Conservation (phyloP, 1,140 invertebrate species). For the Drosophila mayri region DNA sequence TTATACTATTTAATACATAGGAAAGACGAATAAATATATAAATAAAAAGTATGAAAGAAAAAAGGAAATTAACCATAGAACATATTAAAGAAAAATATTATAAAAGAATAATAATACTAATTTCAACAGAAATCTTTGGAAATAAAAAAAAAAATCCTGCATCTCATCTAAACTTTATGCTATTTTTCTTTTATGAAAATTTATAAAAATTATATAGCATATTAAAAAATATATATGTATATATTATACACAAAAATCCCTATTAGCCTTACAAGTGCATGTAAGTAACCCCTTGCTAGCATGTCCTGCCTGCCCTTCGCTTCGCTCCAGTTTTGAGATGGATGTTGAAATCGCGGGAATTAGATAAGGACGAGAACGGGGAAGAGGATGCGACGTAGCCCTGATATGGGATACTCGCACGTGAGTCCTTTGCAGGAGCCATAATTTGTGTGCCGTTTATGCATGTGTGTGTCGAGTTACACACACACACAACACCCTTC, state of each 20-base stretch:
- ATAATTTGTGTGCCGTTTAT: conserved; percentile 66
- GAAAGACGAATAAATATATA: neutral
- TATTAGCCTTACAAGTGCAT: neutral
- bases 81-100: too few species aligned
- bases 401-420: conserved; percentile 58
- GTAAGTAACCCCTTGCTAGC: neutral
- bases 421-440: conserved; percentile 28
- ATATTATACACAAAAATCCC: neutral
- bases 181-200: too few species aligned
- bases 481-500: conserved; percentile 36
- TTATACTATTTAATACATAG: neutral
- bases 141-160: too few species aligned
- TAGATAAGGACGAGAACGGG: conserved; percentile 40
- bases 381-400: conserved; percentile 30
- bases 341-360: conserved; percentile 36
- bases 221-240: neutral
- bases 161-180: too few species aligned
- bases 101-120: too few species aligned
- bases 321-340: conserved; percentile 25
- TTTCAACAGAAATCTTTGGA: too few species aligned
- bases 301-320: conserved; percentile 6
- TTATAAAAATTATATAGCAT: too few species aligned
- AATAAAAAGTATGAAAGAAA: neutral
- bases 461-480: conserved; percentile 66
- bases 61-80: too few species aligned